Evolutionary conservation across 2,113 vertebrate species (phyloP).

Genomic region (human): DNA sequence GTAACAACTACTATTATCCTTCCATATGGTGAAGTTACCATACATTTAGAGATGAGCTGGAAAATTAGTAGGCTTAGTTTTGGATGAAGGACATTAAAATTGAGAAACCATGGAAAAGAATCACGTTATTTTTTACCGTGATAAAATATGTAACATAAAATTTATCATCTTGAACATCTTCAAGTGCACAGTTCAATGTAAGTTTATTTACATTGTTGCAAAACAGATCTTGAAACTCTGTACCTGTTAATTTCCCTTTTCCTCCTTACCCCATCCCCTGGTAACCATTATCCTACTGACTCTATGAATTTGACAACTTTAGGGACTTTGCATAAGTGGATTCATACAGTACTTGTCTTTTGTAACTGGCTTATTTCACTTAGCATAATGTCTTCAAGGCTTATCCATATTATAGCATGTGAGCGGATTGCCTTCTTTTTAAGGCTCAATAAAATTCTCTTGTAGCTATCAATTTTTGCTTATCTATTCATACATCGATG

Average conservation of each 20-base stretch:
- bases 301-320: neutral
- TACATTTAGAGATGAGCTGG: neutral
- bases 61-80: neutral
- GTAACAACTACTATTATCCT: neutral
- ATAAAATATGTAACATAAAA: neutral
- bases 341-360: neutral
- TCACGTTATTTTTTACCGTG: neutral
- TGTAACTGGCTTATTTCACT: neutral
- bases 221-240: neutral
- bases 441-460: neutral
- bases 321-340: neutral
- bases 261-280: too few species aligned
- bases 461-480: neutral
- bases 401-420: neutral
- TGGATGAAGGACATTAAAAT: slow-evolving; percentile 1
- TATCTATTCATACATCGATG: neutral
- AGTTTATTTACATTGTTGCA: neutral
- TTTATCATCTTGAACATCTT: neutral
- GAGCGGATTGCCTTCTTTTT: neutral
- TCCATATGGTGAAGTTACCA: neutral
- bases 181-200: neutral
- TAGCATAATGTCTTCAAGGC: neutral
- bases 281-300: neutral
- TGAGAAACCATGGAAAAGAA: neutral
- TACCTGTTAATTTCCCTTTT: neutral